These are phyloP conservation scores for Synaphobranchus kaupii DNA, from an alignment of 2,797 vertebrate genomes.

Conservation along the genomic window DNA sequence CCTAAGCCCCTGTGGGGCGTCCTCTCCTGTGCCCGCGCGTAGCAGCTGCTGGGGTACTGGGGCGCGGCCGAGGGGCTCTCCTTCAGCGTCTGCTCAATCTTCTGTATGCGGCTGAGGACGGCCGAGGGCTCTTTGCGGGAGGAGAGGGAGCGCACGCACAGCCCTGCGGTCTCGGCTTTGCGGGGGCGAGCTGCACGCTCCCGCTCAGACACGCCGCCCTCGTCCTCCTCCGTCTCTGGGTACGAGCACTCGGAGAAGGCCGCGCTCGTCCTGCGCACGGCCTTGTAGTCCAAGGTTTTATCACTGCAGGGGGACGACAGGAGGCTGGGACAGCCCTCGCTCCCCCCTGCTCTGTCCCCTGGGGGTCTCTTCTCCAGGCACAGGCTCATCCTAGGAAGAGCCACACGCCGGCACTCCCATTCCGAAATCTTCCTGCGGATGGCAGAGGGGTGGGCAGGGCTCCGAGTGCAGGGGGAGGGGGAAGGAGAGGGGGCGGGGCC, in stretches of 20 bases:
- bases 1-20: conserved; percentile 76
- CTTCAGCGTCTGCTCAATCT: conserved; percentile 94
- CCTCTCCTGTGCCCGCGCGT: conserved; percentile 85
- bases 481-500: conserved; percentile 71
- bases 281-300: conserved; percentile 93
- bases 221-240: conserved; percentile 92
- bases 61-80: conserved; percentile 89
- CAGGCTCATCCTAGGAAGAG: conserved; percentile 81
- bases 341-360: conserved; percentile 81
- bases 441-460: conserved; percentile 75
- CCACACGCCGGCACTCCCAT: conserved; percentile 92
- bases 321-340: conserved; percentile 90
- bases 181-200: conserved; percentile 78
- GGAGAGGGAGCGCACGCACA: conserved; percentile 79
- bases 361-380: conserved; percentile 85
- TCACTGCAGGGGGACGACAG: conserved; percentile 93
- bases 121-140: conserved; percentile 89
- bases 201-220: conserved; percentile 73
- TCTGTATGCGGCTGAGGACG: conserved; percentile 95
- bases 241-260: conserved; percentile 98
- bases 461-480: conserved; percentile 50
- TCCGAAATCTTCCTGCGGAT: conserved; percentile 96
- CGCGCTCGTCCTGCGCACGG: conserved; percentile 92
- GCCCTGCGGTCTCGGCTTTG: conserved; percentile 74
- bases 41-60: conserved; percentile 92